Base-by-base conservation (phyloP, 2,888 invertebrate species). In the Tachystola acroxantha region DNA sequence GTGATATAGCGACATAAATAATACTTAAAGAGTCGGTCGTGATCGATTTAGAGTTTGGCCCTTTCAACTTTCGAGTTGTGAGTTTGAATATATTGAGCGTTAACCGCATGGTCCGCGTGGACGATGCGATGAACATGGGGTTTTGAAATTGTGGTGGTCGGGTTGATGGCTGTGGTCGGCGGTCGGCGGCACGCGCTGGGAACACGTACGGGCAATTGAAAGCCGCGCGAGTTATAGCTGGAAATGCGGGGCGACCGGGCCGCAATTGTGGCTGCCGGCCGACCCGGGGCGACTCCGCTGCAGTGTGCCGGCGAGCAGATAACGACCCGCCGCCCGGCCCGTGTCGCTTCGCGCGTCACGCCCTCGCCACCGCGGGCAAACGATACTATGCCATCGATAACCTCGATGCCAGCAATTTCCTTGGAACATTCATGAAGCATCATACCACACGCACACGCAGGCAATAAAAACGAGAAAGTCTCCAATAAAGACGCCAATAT, bases 171-270 rank as follows among this genome's bases (percentile, higher is more conserved):
- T 71, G 74, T 55, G 64, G 61, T 27, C n/a, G 71, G 69, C 71
- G 64, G 61, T 27, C n/a, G 71, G 69, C 71, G 74, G 81, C 78
- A 80, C 78, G 79, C 78, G 79, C 70, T 67, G 43, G 45, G 56
- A 64, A 67, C 75, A 75, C 76, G 77, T 76, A 67, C 64, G 54
- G 57, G 64, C 76, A 71, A 82, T 84, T 81, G 84, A 84, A 84
- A 79, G 73, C 56, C 65, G 75, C 69, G 65, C 68, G 64, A 71
- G 72, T 76, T 80, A 77, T 79, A 66, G 75, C 71, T 61, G 68
- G 54, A 77, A 81, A 79, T 78, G 64, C 56, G 53, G 61, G 68
- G 68, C 67, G 66, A 73, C 74, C 67, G 69, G 63, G 57, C 49
- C 60, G 57, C 73, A 68, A 78, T 79, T 70, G 74, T 57, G 65